Conservation (phyloP, 1,140 invertebrate genomes). For the Dufourea novaeangliae region DNA sequence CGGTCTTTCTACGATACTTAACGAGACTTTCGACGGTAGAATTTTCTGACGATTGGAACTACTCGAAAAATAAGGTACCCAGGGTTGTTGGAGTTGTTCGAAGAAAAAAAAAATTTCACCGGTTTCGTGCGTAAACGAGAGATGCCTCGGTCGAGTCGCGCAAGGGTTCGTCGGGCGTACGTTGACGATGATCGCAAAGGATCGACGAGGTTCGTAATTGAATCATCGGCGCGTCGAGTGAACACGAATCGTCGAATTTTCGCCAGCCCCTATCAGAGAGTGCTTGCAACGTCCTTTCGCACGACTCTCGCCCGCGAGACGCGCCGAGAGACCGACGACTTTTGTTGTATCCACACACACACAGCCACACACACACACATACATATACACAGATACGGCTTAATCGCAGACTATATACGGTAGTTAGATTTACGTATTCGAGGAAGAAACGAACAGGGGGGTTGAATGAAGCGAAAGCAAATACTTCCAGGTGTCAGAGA, state of each 20-base stretch:
- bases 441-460: background rate
- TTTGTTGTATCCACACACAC: no score
- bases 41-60: background rate
- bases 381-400: slow-evolving; percentile 41
- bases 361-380: no score
- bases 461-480: background rate
- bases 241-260: background rate
- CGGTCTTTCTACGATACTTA: slow-evolving; percentile 19
- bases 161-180: background rate
- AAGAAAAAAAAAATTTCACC: no score
- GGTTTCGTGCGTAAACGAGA: background rate
- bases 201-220: background rate
- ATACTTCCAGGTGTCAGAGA: slow-evolving; percentile 76
- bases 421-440: slow-evolving; percentile 45
- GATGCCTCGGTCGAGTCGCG: background rate
- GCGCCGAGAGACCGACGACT: no score
- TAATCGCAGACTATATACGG: slow-evolving; percentile 49
- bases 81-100: background rate
- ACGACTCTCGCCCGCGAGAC: background rate
- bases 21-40: background rate
- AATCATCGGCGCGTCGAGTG: background rate
- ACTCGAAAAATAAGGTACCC: no score
- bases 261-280: background rate
- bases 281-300: background rate
- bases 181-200: background rate